Conservation (phyloP, 1,140 invertebrate species). For the Drosophila trapezifrons region DNA sequence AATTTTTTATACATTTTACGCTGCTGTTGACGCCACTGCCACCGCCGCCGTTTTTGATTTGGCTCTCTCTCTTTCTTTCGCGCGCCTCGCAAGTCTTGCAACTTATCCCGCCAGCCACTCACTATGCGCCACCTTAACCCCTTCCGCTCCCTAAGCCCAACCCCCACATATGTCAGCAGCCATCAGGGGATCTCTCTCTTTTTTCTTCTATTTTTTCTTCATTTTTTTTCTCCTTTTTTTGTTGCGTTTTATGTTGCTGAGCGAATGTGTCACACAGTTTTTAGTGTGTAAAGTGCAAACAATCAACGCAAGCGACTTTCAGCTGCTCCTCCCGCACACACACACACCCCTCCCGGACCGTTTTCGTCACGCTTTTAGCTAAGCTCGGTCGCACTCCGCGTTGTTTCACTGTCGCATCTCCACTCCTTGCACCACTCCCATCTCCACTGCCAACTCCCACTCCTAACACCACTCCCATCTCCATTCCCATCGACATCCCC, state of each 20-base stretch:
- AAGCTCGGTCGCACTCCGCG: conserved; percentile 48
- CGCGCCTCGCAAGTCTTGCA: conserved; percentile 20
- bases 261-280: conserved; percentile 64
- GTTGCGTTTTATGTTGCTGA: conserved; percentile 45
- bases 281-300: conserved; percentile 79
- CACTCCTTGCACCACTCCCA: conserved; percentile 10
- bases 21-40: conserved; percentile 47
- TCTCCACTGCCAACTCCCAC: not conserved
- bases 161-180: conserved; percentile 47
- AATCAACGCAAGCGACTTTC: conserved; percentile 77
- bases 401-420: conserved; percentile 29
- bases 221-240: conserved; percentile 1
- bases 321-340: conserved; percentile 35
- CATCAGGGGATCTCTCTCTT: conserved; percentile 19
- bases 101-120: conserved; percentile 25
- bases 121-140: conserved; percentile 8
- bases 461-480: not conserved
- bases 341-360: too few relatives aligned
- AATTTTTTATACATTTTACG: conserved; percentile 46
- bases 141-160: not conserved
- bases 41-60: conserved; percentile 70
- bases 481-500: not conserved
- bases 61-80: conserved; percentile 27
- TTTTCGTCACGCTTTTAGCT: conserved; percentile 43
- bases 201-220: conserved; percentile 6